Percentiles rank a stretch among this genome's conserved stretches.
Conservation (phyloP, 1,140 invertebrate genomes). For the Drosophila jambulina region DNA sequence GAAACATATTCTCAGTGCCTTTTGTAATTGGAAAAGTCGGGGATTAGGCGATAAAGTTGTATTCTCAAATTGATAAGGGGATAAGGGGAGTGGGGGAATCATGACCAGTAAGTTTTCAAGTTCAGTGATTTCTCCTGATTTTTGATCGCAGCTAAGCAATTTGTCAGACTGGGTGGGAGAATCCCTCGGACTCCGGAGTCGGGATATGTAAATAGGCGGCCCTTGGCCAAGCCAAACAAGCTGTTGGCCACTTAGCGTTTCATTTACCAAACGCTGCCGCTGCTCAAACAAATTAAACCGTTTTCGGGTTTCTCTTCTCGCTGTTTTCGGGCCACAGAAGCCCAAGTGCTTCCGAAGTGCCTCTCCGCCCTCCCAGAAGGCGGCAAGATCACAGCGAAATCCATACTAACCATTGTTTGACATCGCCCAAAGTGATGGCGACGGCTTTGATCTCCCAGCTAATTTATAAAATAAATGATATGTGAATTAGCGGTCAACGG, state of each 20-base stretch:
- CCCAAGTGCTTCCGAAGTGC: slow-evolving; percentile 74
- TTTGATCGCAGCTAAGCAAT: slow-evolving; percentile 45
- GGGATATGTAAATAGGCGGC: slow-evolving; percentile 47
- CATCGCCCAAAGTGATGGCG: slow-evolving; percentile 38
- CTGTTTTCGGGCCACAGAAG: slow-evolving; percentile 66
- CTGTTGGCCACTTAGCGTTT: slow-evolving; percentile 78
- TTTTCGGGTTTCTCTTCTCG: slow-evolving; percentile 49
- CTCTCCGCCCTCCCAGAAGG: slow-evolving; percentile 19
- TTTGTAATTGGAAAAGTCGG: slow-evolving; percentile 63
- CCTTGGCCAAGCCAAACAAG: slow-evolving; percentile 63
- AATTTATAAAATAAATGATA: slow-evolving; percentile 76
- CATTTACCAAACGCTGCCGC: slow-evolving; percentile 77
- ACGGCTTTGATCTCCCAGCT: slow-evolving; percentile 53
- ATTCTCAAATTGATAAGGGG: slow-evolving; percentile 53
- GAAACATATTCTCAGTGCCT: slow-evolving; percentile 67
- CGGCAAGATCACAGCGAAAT: slow-evolving; percentile 65
- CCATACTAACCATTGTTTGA: slow-evolving; percentile 55
- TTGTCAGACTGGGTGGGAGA: slow-evolving; percentile 59
- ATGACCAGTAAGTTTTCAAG: slow-evolving; percentile 23
- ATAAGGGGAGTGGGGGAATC: neutral
- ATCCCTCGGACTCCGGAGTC: slow-evolving; percentile 9
- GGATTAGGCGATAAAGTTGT: slow-evolving; percentile 75
- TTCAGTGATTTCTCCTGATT: neutral
- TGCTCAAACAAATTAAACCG: slow-evolving; percentile 78
- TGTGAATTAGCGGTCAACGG: slow-evolving; percentile 72